Base-by-base conservation (phyloP, 1,140 invertebrate genomes). In the Formica selysi region DNA sequence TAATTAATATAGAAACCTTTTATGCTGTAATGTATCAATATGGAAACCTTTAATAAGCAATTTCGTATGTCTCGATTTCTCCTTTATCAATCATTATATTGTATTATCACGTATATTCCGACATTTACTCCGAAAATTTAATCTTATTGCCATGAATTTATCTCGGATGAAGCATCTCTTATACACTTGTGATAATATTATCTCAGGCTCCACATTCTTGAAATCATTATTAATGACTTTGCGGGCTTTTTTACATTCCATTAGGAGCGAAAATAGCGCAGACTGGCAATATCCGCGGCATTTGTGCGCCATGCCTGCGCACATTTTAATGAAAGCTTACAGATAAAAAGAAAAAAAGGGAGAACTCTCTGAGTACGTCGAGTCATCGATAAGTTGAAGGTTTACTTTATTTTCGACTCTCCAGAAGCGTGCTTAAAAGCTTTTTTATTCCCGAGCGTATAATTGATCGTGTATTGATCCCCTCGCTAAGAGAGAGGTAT, bases 171-270 rank as follows among this genome's bases (percentile, higher is more conserved):
- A 61, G 19, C 32, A n/a, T 22, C 19, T 57, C 78, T 19, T 74
- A 36, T 68, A 83, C 79, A 83, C 79, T 73, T 83, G 79, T 48
- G 54, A 83, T 74, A 83, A 83, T 83, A 83, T 83, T 83, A 74
- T 83, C 57, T 74, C 79, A 83, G 68, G 26, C n/a, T 57, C 16
- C 13, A 8, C 68, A 22, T 36, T 26, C 38, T 11, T 5, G 54
- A 22, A 83, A 73, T 73, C 54, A 62, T 83, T 83, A 83, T 83
- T 83, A 83, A 83, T 83, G 68, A 83, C 79, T 83, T n/a, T 32
- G 54, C 57, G 13, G 36, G 29, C 4, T 62, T 51, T 62, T 74
- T 74, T 64, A 54, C 79, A 26, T 71, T 19, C 29, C 54, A 29
- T n/a, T 36, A 38, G 22, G 67, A 44, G 54, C 67, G 79, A 74